Evolutionary conservation across 2,113 vertebrate genomes (phyloP).

Genomic region (Nanger granti): DNA sequence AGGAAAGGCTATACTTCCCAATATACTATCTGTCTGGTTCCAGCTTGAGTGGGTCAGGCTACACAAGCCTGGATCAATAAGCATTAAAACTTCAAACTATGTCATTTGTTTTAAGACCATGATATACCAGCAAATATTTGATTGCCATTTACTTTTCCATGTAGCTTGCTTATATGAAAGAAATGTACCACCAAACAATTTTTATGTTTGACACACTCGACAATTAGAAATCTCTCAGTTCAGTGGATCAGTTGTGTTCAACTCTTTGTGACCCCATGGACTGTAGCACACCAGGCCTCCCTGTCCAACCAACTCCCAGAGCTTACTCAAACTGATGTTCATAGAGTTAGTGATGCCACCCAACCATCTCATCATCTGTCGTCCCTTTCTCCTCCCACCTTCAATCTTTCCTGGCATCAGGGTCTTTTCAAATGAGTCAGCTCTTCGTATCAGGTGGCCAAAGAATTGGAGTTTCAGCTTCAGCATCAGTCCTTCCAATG

Average conservation of each 20-base stretch:
- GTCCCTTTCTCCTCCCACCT: background rate
- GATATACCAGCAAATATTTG: background rate
- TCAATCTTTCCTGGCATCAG: background rate
- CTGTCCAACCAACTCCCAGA: background rate
- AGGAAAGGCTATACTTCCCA: background rate
- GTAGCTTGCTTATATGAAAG: background rate
- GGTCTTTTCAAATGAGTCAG: background rate
- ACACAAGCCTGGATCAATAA: background rate
- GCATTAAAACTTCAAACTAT: background rate
- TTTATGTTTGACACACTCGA: background rate
- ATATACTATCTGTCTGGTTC: background rate
- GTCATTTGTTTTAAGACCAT: background rate
- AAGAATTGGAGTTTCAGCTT: background rate
- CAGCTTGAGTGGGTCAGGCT: background rate
- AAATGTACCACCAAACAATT: background rate
- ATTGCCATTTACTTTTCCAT: background rate
- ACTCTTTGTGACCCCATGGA: background rate
- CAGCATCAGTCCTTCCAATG: background rate
- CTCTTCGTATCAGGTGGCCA: background rate
- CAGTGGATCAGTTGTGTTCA: accelerated
- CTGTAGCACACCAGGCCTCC: background rate
- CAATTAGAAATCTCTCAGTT: background rate
- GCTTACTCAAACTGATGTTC: background rate
- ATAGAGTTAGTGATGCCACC: background rate
- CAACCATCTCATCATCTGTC: background rate